Conservation (phyloP, 2,113 vertebrate genomes). For the Siphamia tubifer region DNA sequence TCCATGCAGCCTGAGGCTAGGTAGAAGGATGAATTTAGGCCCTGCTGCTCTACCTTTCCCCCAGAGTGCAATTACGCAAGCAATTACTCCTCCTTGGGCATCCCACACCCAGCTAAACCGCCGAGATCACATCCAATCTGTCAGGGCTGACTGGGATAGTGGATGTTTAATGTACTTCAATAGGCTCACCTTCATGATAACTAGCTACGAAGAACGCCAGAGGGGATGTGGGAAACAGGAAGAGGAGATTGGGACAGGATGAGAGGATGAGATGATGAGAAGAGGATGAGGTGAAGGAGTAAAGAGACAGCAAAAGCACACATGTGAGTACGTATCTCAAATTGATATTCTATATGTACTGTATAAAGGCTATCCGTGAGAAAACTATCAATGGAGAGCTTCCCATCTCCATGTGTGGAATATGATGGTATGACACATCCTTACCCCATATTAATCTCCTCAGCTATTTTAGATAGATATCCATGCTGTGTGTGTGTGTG, state of each 20-base stretch:
- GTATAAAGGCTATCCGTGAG: conserved; percentile 28
- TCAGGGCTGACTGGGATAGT: conserved; percentile 38
- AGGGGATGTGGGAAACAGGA: conserved; percentile 28
- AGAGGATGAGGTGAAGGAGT: conserved; percentile 37
- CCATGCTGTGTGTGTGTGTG: conserved; percentile 1
- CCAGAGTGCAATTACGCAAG: conserved; percentile 76
- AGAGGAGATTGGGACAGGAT: conserved; percentile 20
- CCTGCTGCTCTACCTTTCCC: conserved; percentile 52
- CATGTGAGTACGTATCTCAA: not conserved
- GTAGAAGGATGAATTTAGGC: conserved; percentile 46
- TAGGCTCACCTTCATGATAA: conserved; percentile 49
- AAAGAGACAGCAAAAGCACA: not conserved
- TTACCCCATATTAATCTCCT: conserved; percentile 38
- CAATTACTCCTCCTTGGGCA: conserved; percentile 64
- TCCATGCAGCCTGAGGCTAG: conserved; percentile 40
- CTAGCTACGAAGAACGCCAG: conserved; percentile 37
- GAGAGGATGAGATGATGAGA: conserved; percentile 25
- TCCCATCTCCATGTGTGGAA: conserved; percentile 7
- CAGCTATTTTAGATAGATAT: conserved; percentile 36
- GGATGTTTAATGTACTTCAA: conserved; percentile 59
- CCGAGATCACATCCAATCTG: conserved; percentile 63
- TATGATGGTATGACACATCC: conserved; percentile 25
- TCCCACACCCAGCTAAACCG: conserved; percentile 52
- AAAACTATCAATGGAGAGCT: conserved; percentile 29
- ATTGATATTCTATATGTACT: conserved; percentile 40